Evolutionary conservation across 2,888 invertebrate genomes (phyloP), one percentile per base, ranked within the genome.

Genomic region (Lasioglossum vierecki): DNA sequence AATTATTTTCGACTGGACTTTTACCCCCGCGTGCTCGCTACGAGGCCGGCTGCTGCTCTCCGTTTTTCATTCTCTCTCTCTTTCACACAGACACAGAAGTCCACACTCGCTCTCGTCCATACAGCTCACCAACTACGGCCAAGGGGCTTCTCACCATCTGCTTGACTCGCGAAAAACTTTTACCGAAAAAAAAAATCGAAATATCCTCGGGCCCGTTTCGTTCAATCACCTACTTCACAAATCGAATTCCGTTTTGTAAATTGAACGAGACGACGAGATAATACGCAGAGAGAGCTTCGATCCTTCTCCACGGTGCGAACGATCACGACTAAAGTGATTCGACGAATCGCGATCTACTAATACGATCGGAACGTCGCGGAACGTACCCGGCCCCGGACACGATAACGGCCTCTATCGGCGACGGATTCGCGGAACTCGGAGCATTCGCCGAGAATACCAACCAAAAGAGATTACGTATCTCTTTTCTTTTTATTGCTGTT

Each of bases 1-100:
- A 88, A 78, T 88, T 86, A 86, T 78, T 84, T 84, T 84, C 66
- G 76, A 84, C 57, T 35, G 57, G 75, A 83, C 70, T 83, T 79
- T 76, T 78, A 84, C 83, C 83, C 84, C 79, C 60, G 60, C n/a
- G 39, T 75, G 72, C 76, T 53, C 46, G 66, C 73, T 44, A 49
- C 60, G 41, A 49, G 15, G 26, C 57, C 57, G 49, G 60, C 49
- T 4, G 5, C 15, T 41, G 57, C 46, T 74, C 22, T 44, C 35
- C 35, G 60, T 73, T 53, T 46, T 46, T 46, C 18, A 26, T 73
- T 60, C 66, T 79, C 41, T 57, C 41, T 35, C 15, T 39, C 66
- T 74, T 22, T 0, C 49, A 53, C 49, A 53, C 8, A 22, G 15
- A 22, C 49, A 8, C 49, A 6, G 6, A 49, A 35, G 39, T 39